These are phyloP conservation scores for Nothura maculosa DNA, from an alignment of 2,797 vertebrate species.

Conservation along the genomic window DNA sequence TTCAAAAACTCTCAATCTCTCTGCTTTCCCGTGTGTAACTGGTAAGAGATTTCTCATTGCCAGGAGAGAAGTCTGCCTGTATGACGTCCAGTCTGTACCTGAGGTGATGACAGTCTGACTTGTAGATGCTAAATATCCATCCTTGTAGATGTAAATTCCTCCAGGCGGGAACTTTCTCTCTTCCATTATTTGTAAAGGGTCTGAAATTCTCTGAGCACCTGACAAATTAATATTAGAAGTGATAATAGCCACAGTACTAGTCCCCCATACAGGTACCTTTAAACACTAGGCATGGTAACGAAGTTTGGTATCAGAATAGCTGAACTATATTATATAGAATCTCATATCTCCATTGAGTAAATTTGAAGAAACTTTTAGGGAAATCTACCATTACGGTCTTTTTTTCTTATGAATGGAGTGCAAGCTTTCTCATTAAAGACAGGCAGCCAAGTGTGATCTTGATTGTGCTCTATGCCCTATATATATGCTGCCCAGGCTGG, in stretches of 20 bases:
- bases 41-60: background rate
- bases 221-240: background rate
- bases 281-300: background rate
- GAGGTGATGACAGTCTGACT: background rate
- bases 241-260: background rate
- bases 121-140: accelerated
- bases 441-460: background rate
- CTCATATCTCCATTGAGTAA: background rate
- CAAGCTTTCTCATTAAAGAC: background rate
- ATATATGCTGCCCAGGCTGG: background rate
- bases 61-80: background rate
- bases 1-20: background rate
- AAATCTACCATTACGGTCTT: background rate
- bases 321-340: background rate
- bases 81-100: background rate
- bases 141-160: no score
- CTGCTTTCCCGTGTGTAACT: background rate
- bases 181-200: background rate
- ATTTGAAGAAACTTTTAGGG: background rate
- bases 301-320: background rate
- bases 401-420: background rate
- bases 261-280: accelerated
- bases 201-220: background rate
- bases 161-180: background rate
- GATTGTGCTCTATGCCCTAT: background rate